Percentiles rank a stretch among this genome's conserved stretches.
Evolutionary conservation across 2,888 invertebrate species (phyloP).

Genomic region (Drosophila mayaguana): DNA sequence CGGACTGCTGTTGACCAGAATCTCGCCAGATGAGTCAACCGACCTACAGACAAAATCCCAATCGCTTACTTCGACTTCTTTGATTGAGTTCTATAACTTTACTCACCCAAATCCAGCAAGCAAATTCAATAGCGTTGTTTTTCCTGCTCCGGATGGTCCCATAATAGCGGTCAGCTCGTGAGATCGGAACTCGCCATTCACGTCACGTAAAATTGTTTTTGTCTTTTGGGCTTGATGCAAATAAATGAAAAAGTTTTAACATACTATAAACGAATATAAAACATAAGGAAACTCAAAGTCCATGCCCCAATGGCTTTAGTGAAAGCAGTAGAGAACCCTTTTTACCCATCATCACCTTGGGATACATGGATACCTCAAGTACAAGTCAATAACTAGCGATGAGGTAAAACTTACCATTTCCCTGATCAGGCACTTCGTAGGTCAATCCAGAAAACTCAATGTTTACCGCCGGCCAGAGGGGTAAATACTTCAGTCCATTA

Average conservation of each 20-base stretch:
- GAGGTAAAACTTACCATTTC: constrained; percentile 86
- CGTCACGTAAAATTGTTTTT: constrained; percentile 91
- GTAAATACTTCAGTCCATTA: constrained; percentile 87
- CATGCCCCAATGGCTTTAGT: neutral
- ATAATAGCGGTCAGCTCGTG: constrained; percentile 96
- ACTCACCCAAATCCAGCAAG: constrained; percentile 96
- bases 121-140: constrained; percentile 95
- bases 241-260: constrained; percentile 9
- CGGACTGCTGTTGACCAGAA: constrained; percentile 91
- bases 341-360: neutral
- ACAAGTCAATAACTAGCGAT: neutral
- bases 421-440: constrained; percentile 91
- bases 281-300: neutral
- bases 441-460: constrained; percentile 93
- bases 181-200: constrained; percentile 93
- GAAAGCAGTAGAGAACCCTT: neutral
- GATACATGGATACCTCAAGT: neutral
- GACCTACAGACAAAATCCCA: constrained; percentile 85
- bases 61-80: neutral
- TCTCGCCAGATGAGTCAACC: constrained; percentile 89
- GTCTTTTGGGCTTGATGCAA: constrained; percentile 86
- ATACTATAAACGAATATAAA: neutral
- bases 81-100: neutral
- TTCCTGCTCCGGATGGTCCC: constrained; percentile 97
- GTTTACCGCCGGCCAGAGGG: constrained; percentile 90